Evolutionary conservation across 2,113 vertebrate genomes (phyloP), one percentile per base, ranked within the genome.

Genomic region (Camelus dromedarius): DNA sequence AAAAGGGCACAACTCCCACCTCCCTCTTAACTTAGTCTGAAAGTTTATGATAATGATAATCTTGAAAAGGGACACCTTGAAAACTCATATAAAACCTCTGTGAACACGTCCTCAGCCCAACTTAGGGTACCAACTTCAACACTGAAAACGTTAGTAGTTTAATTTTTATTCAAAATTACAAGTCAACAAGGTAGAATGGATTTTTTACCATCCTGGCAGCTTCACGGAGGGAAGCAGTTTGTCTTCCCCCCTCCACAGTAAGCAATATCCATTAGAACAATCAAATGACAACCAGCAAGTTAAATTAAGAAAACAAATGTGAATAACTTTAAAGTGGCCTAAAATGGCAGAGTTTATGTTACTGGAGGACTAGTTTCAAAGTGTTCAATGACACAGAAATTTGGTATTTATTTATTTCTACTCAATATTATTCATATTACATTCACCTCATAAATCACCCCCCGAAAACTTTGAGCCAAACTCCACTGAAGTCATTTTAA

Each of bases 221-320:
- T 97, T 94, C 88, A 95, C 82, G 95, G 91, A 96, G 76, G 94
- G 93, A 98, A 97, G 70, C 92, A 83, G 97, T 97, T 98, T 97
- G 95, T 95, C 92, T 10, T 52, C 16, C 28, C 56, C 38, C 10
- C 19, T 24, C 8, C 50, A 4, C 5, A 80, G 18, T 14, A n/a
- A 81, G 20, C 19, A 94, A 67, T 95, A 96, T 66, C 46, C 94
- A 76, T 64, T 48, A 54, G 42, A 81, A 93, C 50, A 97, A 96
- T 75, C 38, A 52, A 98, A 75, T 54, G 35, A 58, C 15, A 52
- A 67, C 12, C 92, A 92, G 95, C 66, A 97, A 97, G 97, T 70
- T 38, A 66, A 54, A 58, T 16, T 20, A 70, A 92, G 46, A 54
- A 93, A 77, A 62, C 28, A 88, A 77, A 6, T 0, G 1, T 46